Conservation (phyloP, 2,113 vertebrate species). For the Halichoeres trimaculatus region DNA sequence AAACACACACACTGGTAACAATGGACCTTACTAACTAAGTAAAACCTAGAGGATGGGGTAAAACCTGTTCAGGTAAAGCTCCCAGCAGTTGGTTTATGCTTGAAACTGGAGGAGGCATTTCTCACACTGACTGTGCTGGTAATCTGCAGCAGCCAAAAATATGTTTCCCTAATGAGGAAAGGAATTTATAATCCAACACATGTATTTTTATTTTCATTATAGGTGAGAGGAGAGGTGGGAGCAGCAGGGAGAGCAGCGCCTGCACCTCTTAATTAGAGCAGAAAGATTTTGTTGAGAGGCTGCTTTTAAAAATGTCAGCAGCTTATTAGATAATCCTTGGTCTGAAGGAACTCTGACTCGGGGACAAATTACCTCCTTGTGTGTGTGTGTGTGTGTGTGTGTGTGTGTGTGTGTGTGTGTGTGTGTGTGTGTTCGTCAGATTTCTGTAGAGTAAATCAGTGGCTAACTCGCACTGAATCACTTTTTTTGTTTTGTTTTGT, state of each 20-base stretch:
- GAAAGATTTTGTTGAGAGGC: not conserved
- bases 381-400: constrained; percentile 17
- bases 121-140: constrained; percentile 28
- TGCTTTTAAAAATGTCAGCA: not conserved
- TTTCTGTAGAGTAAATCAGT: not conserved
- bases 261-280: constrained; percentile 13
- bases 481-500: no score
- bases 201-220: constrained; percentile 23
- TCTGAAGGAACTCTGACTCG: constrained; percentile 9
- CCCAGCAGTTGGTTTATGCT: constrained; percentile 29
- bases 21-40: constrained; percentile 17
- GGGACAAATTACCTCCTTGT: not conserved
- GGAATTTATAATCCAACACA: constrained; percentile 42
- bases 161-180: constrained; percentile 6
- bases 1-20: constrained; percentile 7
- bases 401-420: constrained; percentile 16
- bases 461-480: not conserved
- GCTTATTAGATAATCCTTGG: constrained; percentile 13
- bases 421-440: constrained; percentile 5
- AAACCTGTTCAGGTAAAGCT: constrained; percentile 3
- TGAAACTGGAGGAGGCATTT: constrained; percentile 9
- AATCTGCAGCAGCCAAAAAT: constrained; percentile 28
- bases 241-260: not conserved
- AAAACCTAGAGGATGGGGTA: not conserved
- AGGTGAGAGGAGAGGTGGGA: not conserved